A percentile compares a stretch with the other conserved stretches of the same genome.
Conservation (phyloP, 2,113 vertebrate genomes). For the Sprattus sprattus region DNA sequence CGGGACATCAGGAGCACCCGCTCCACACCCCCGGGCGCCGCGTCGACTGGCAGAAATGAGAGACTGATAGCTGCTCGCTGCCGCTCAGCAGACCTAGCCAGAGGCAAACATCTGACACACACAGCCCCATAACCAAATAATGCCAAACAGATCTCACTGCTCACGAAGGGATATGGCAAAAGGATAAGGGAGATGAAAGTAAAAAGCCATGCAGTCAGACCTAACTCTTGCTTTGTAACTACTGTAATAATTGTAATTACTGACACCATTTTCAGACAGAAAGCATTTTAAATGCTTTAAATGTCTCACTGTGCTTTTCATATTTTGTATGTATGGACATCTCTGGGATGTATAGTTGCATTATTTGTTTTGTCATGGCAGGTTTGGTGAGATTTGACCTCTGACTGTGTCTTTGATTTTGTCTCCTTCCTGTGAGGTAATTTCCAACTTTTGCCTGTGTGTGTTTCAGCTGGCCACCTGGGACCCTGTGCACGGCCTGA, state of each 20-base stretch:
- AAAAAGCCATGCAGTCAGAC: not conserved
- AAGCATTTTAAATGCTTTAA: not conserved
- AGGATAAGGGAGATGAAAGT: not conserved
- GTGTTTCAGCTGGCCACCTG: constrained; percentile 90
- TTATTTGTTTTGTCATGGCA: not conserved
- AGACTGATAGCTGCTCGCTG: not conserved
- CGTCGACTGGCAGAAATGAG: not conserved
- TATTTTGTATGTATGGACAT: not conserved
- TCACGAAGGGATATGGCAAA: not conserved
- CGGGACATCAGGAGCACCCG: not conserved
- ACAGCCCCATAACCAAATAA: not conserved
- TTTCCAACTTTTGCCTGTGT: constrained; percentile 3
- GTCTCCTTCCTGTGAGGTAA: not conserved
- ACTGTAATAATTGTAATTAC: not conserved
- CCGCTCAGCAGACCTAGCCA: not conserved
- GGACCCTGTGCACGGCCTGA: constrained; percentile 92
- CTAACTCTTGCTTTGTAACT: not conserved
- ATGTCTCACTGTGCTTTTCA: not conserved
- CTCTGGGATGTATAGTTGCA: not conserved
- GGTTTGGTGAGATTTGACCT: not conserved
- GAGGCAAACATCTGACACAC: not conserved
- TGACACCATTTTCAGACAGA: not conserved
- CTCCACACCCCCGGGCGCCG: not conserved
- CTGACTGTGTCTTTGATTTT: not conserved
- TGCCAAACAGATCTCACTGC: not conserved